These are phyloP conservation scores for Lasioglossum vierecki DNA, from an alignment of 2,888 invertebrate genomes.

Conservation along the genomic window DNA sequence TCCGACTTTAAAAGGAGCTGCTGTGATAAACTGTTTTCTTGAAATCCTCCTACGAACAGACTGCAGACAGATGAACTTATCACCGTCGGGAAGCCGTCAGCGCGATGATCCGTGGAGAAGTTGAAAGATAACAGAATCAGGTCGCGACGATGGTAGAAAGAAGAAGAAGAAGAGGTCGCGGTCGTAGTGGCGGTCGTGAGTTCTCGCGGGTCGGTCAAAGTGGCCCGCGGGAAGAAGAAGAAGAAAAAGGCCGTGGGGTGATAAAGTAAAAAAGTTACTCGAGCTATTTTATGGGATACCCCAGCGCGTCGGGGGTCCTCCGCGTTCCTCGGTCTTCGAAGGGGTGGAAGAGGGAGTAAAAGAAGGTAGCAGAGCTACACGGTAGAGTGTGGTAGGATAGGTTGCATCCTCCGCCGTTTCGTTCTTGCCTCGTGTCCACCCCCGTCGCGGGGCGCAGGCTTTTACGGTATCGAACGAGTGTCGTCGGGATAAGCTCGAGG, in stretches of 20 bases:
- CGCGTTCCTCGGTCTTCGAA: constrained; percentile 44
- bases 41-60: background rate
- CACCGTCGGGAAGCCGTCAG: background rate
- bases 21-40: background rate
- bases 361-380: no score
- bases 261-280: constrained; percentile 75
- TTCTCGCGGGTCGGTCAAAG: constrained; percentile 11
- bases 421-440: constrained; percentile 46
- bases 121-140: background rate
- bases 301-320: constrained; percentile 48
- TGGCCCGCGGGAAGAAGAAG: constrained; percentile 38
- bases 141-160: background rate
- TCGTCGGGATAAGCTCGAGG: constrained; percentile 64
- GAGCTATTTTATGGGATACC: constrained; percentile 71
- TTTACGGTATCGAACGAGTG: constrained; percentile 72
- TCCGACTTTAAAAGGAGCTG: background rate
- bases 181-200: background rate
- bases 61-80: background rate
- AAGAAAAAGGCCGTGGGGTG: constrained; percentile 43
- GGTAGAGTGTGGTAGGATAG: background rate
- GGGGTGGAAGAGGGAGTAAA: background rate
- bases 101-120: background rate
- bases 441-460: constrained; percentile 56
- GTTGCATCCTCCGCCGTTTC: constrained; percentile 47
- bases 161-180: background rate